These are phyloP conservation scores for Alloplasta piceator DNA, from an alignment of 2,888 invertebrate genomes.

Conservation along the genomic window DNA sequence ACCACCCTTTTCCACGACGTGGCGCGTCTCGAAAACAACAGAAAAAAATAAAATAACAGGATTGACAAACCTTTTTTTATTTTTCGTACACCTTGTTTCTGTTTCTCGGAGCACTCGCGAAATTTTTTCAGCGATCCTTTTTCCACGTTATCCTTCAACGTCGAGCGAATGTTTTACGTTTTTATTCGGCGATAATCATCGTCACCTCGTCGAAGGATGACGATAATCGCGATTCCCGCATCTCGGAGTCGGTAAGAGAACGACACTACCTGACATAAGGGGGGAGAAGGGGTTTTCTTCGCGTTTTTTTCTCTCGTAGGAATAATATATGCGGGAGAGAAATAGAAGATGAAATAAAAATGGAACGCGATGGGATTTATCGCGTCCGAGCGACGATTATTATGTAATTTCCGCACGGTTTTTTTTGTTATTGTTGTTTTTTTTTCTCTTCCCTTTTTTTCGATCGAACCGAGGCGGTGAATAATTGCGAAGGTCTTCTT, in stretches of 20 bases:
- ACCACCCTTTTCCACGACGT: slow-evolving; percentile 40
- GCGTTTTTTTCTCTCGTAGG: slow-evolving; percentile 14
- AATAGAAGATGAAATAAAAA: slow-evolving; percentile 16
- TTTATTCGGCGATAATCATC: slow-evolving; percentile 16
- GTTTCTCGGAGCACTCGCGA: neutral
- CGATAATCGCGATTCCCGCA: slow-evolving; percentile 44
- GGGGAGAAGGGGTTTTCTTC: neutral
- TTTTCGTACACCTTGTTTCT: slow-evolving; percentile 3
- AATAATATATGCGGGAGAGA: slow-evolving; percentile 14
- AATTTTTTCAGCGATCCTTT: neutral
- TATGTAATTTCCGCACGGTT: slow-evolving; percentile 43
- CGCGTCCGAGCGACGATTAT: slow-evolving; percentile 44
- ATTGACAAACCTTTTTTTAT: slow-evolving; percentile 5
- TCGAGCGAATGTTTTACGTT: neutral
- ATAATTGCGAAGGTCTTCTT: neutral
- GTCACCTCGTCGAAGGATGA: slow-evolving; percentile 54
- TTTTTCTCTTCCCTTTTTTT: neutral
- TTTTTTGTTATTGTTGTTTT: slow-evolving; percentile 25
- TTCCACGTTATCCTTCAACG: neutral
- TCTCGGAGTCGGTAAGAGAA: slow-evolving; percentile 49
- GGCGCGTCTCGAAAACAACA: slow-evolving; percentile 13
- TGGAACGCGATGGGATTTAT: slow-evolving; percentile 26
- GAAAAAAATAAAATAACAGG: neutral
- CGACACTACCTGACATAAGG: slow-evolving; percentile 52
- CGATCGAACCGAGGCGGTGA: neutral